These are phyloP conservation scores for Mustelus asterias DNA, from an alignment of 2,113 vertebrate species.

Conservation along the genomic window DNA sequence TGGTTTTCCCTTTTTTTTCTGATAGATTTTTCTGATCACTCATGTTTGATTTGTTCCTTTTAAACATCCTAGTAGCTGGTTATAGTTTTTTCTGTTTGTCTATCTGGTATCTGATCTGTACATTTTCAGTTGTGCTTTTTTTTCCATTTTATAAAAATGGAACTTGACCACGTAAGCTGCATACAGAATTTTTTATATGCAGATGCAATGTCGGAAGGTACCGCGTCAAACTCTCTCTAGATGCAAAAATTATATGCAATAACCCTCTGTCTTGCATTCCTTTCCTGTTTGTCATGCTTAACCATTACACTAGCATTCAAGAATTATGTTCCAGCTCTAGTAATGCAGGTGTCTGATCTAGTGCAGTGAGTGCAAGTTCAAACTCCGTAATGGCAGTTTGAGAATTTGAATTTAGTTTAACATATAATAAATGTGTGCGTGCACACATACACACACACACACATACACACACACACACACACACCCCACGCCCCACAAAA, in stretches of 20 bases:
- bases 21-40: neutral
- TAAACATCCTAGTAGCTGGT: neutral
- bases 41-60: neutral
- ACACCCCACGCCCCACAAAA: neutral
- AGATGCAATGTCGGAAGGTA: neutral
- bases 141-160: neutral
- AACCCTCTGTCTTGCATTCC: neutral
- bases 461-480: too few species aligned
- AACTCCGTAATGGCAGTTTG: too few species aligned
- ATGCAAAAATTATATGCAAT: neutral
- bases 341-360: neutral
- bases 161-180: neutral
- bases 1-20: neutral
- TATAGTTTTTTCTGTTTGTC: neutral
- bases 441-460: too few species aligned
- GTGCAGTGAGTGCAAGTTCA: neutral
- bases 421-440: too few species aligned
- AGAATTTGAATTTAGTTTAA: neutral
- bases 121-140: neutral
- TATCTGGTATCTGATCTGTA: neutral
- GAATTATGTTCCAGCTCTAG: neutral
- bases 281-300: neutral
- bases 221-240: neutral
- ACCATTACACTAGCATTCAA: neutral
- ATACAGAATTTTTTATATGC: neutral